Evolutionary conservation across 2,888 invertebrate genomes (phyloP), one percentile per base, ranked within the genome.

Genomic region (Notocelia uddmanniana): DNA sequence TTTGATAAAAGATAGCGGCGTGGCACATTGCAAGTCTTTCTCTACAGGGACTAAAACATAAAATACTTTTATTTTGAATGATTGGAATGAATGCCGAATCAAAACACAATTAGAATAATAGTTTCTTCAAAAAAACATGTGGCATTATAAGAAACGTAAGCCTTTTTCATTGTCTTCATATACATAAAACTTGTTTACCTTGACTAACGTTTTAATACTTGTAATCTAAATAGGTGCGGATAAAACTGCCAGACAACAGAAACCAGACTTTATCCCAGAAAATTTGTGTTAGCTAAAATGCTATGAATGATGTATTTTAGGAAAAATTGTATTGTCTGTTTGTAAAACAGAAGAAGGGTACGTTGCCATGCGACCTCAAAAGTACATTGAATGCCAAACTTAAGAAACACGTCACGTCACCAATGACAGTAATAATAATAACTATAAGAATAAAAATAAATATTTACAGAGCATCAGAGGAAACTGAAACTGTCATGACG

Each of bases 1-100:
- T 64, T 81, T 87, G 92, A 93, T 93, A 89, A 88, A 77, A 77
- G 79, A 76, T 77, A 77, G 75, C 79, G 75, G 74, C 70, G 63
- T 48, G 45, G 59, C 23, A 37, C 54, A 62, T 37, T 55, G 37
- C 21, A 37, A 41, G 26, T 68, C 52, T 68, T 68, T 66, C 55
- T 66, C 31, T 67, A 34, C 41, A 11, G 6, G n/a, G n/a, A 15
- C 26, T 63, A 34, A 63, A 19, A n/a, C 21, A n/a, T 1, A 41
- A 1, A 45, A n/a, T n/a, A 45, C 37, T 37, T 37, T 37, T 41
- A 41, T 13, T n/a, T 15, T 41, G n/a, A 45, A 6, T 45, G 1
- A n/a, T n/a, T 45, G 0, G 1, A n/a, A 45, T 45, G 45, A 45
- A 45, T 13, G n/a, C 45, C 8, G 15, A 45, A 45, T 15, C n/a